Evolutionary conservation across 1,140 invertebrate species (phyloP), one percentile per base, ranked within the genome.

Genomic region (Hydropsyche tenuis): DNA sequence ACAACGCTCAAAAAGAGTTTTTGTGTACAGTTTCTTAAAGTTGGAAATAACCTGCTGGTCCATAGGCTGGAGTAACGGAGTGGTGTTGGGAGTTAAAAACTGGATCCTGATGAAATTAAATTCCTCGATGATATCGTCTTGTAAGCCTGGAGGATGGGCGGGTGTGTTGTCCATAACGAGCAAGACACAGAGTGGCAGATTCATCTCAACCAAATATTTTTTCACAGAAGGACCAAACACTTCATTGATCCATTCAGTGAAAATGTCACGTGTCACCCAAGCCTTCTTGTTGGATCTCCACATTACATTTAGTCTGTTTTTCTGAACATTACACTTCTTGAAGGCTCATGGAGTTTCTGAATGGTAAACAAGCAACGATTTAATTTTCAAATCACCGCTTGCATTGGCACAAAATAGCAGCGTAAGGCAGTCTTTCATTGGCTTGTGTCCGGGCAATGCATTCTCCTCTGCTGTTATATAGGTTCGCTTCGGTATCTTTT

Each of bases 31-130:
- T 46, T 53, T 62, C 63, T 78, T 79, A 64, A 78, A 78, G n/a
- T 45, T 45, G n/a, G 7, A 9, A 45, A 45, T 45, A n/a, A 56
- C 51, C 20, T 56, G 51, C 51, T 84, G 82, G 79, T 86, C 83
- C 81, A 87, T 83, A 1, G 85, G 84, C 75, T 87, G 85, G 12
- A 87, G 71, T 48, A 84, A 75, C n/a, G 82, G 77, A 27, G 84
- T 87, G 6, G 82, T 82, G 76, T 87, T 86, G n/a, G 82, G 79
- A 48, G 83, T 83, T 20, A 86, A 78, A 77, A 78, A 75, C 20
- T 64, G 45, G 65, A 78, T 71, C 68, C 76, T 79, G 51, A 73
- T 79, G 72, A 79, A 79, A 37, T 78, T 73, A 71, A 79, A 79
- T 65, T 78, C 76, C 42, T 79, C 69, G 42, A 79, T 69, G 45